Evolutionary conservation across 1,140 invertebrate species (phyloP).

Genomic region (Drosophila guanche): DNA sequence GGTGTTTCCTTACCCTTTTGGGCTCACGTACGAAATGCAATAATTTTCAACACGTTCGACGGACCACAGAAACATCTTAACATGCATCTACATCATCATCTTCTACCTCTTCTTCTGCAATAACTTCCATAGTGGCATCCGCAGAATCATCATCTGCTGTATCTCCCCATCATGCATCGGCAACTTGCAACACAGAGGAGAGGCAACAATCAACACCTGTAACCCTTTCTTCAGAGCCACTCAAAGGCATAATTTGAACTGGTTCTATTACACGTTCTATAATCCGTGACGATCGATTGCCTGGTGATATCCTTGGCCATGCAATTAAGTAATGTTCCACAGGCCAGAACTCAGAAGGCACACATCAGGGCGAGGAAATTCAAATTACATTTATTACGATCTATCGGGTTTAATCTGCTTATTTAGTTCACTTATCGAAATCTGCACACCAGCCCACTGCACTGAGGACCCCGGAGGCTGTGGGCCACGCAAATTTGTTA

Average conservation of each 20-base stretch:
- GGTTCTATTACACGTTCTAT: conserved; percentile 67
- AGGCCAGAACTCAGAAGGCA: conserved; percentile 7
- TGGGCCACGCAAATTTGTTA: conserved; percentile 48
- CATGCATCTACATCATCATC: conserved; percentile 26
- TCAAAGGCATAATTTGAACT: conserved; percentile 63
- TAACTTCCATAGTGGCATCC: background rate
- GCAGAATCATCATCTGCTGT: conserved; percentile 30
- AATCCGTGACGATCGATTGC: conserved; percentile 80
- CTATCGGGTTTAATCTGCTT: conserved; percentile 61
- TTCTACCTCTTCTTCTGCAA: conserved; percentile 31
- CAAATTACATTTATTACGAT: conserved; percentile 78
- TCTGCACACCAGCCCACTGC: conserved; percentile 13
- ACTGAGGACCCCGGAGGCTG: background rate
- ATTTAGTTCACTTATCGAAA: conserved; percentile 76
- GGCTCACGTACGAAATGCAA: conserved; percentile 67
- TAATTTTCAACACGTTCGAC: conserved; percentile 76
- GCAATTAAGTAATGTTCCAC: conserved; percentile 74
- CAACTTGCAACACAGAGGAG: conserved; percentile 40
- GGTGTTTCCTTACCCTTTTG: too few species aligned
- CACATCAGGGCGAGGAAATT: conserved; percentile 46
- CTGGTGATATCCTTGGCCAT: conserved; percentile 67
- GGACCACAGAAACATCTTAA: conserved; percentile 21
- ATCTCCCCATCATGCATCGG: conserved; percentile 34
- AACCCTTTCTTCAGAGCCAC: conserved; percentile 26
- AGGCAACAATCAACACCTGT: conserved; percentile 72